phyloP scores from a whole-genome alignment of 2,113 vertebrate genomes.

The Mandrillus leucophaeus region DNA sequence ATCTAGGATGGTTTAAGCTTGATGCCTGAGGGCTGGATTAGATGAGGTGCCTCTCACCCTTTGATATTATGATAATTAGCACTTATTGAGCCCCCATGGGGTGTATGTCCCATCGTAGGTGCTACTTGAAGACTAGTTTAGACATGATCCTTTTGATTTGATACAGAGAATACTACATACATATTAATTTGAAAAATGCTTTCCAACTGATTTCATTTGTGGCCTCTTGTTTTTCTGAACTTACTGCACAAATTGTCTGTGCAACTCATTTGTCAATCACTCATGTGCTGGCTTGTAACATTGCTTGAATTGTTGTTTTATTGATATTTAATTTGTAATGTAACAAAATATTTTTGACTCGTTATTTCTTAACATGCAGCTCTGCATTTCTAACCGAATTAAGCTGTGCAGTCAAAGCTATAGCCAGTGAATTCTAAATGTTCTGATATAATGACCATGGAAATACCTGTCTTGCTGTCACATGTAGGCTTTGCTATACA shows the following conservation, averaged over 20 bases:
- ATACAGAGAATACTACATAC: neutral
- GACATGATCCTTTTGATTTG: constrained; percentile 30
- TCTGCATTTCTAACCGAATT: neutral
- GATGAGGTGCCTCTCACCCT: constrained; percentile 6
- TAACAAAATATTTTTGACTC: neutral
- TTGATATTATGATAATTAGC: constrained; percentile 68
- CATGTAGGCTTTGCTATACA: neutral
- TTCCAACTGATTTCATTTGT: constrained; percentile 34
- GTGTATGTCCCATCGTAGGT: neutral
- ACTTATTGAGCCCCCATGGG: neutral
- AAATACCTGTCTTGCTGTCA: neutral
- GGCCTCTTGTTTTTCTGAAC: neutral
- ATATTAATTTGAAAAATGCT: constrained; percentile 55
- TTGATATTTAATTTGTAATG: constrained; percentile 14
- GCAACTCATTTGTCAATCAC: neutral
- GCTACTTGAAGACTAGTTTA: constrained; percentile 52
- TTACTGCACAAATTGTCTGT: neutral
- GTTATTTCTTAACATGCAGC: neutral
- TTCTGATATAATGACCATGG: neutral
- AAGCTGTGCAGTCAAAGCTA: neutral
- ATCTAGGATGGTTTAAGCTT: neutral
- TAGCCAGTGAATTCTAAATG: neutral
- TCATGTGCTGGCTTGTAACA: neutral
- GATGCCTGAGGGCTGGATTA: constrained; percentile 45
- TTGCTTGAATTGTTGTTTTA: constrained; percentile 23